A percentile compares a stretch with the other conserved stretches of the same genome.
Conservation (phyloP, 2,113 vertebrate species). For the Saccopteryx leptura region DNA sequence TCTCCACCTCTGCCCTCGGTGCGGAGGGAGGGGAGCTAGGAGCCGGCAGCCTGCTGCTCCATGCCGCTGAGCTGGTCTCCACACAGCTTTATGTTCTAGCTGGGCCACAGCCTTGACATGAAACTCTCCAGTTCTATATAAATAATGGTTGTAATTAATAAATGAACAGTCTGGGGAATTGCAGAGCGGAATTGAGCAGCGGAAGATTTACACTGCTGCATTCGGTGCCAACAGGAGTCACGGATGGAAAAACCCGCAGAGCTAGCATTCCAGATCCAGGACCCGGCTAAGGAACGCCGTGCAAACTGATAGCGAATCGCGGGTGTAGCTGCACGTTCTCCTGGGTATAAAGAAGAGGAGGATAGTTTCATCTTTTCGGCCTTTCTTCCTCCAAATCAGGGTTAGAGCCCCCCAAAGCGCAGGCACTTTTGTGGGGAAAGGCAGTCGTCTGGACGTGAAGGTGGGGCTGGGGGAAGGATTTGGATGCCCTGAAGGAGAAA, state of each 20-base stretch:
- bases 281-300: constrained; percentile 28
- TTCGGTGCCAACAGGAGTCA: constrained; percentile 66
- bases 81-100: constrained; percentile 45
- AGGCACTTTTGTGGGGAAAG: constrained; percentile 17
- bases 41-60: not conserved
- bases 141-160: constrained; percentile 82
- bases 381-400: constrained; percentile 27
- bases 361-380: constrained; percentile 61
- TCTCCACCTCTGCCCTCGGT: not conserved
- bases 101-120: constrained; percentile 55
- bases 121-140: constrained; percentile 72
- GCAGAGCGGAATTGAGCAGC: constrained; percentile 71
- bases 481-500: not conserved
- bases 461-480: not conserved
- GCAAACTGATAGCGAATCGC: not conserved
- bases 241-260: constrained; percentile 50
- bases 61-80: not conserved
- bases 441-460: constrained; percentile 17
- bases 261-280: constrained; percentile 61
- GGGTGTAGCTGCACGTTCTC: constrained; percentile 24
- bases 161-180: constrained; percentile 78
- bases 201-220: constrained; percentile 79
- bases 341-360: constrained; percentile 35
- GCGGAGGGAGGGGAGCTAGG: not conserved
- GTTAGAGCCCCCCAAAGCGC: not conserved